phyloP scores from a whole-genome alignment of 2,888 invertebrate genomes.

The Hemithea aestivaria region DNA sequence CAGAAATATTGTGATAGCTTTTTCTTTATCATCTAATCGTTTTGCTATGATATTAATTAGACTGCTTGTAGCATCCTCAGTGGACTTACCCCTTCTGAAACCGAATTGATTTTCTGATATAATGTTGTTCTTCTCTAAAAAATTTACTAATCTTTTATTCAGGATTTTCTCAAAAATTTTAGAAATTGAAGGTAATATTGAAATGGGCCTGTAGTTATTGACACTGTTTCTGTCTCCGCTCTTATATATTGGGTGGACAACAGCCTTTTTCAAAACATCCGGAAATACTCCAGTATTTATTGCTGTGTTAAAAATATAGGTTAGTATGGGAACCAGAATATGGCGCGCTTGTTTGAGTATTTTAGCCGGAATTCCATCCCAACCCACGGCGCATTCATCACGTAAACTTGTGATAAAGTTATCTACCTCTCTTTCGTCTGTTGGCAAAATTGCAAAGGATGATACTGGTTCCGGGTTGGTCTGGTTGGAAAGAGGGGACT shows the following conservation, averaged over 20 bases:
- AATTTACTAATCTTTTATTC: slow-evolving; percentile 5
- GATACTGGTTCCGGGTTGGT: background rate
- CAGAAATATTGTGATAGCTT: no score
- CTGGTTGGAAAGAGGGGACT: no score
- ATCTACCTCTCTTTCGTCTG: slow-evolving; percentile 10
- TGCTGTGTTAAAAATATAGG: slow-evolving; percentile 6
- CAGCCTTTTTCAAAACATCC: no score
- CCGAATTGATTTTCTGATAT: slow-evolving; percentile 18
- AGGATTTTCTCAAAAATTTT: slow-evolving; percentile 12
- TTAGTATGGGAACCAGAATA: slow-evolving; percentile 1
- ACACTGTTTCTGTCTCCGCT: no score
- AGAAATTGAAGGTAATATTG: no score
- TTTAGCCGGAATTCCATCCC: slow-evolving; percentile 9
- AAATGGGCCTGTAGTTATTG: no score
- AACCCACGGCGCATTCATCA: slow-evolving; percentile 10
- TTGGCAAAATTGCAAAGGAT: slow-evolving; percentile 4
- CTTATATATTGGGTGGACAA: slow-evolving; percentile 14
- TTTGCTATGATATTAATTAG: no score
- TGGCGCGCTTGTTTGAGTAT: slow-evolving; percentile 4
- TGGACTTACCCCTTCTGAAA: no score
- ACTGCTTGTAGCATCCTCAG: no score
- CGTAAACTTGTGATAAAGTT: slow-evolving; percentile 3
- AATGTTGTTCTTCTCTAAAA: no score
- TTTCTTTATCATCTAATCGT: no score
- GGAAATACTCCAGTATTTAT: slow-evolving; percentile 11